Evolutionary conservation across 1,140 invertebrate species (phyloP).

Genomic region (Drosophila azteca): DNA sequence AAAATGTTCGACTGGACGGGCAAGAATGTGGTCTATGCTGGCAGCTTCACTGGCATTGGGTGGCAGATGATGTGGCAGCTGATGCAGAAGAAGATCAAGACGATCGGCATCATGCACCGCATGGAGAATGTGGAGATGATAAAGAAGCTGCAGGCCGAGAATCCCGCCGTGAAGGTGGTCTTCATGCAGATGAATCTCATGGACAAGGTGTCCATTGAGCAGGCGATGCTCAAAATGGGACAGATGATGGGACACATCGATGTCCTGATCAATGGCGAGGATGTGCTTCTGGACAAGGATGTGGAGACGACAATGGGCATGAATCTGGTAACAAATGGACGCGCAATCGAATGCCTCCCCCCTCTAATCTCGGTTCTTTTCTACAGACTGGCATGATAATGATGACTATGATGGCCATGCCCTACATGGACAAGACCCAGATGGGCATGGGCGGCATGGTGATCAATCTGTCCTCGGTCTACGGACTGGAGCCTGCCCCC

Average conservation of each 20-base stretch:
- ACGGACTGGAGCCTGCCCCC: slow-evolving; percentile 84
- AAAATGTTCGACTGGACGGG: slow-evolving; percentile 73
- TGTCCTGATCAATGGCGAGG: slow-evolving; percentile 74
- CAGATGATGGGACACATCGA: slow-evolving; percentile 68
- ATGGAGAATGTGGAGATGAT: slow-evolving; percentile 80
- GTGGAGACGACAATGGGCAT: slow-evolving; percentile 71
- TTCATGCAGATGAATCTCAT: slow-evolving; percentile 73
- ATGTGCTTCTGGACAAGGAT: slow-evolving; percentile 76
- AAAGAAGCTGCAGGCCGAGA: slow-evolving; percentile 67
- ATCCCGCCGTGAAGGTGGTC: slow-evolving; percentile 49
- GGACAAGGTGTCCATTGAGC: slow-evolving; percentile 65
- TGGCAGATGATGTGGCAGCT: slow-evolving; percentile 68
- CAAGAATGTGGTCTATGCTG: slow-evolving; percentile 75
- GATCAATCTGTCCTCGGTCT: slow-evolving; percentile 87
- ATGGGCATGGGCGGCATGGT: slow-evolving; percentile 87
- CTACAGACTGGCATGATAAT: slow-evolving; percentile 69
- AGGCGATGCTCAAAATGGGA: slow-evolving; percentile 60
- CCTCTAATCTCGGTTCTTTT: not conserved
- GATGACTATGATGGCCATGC: slow-evolving; percentile 62
- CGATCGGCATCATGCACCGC: slow-evolving; percentile 63
- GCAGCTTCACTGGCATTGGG: slow-evolving; percentile 73
- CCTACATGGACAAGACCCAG: slow-evolving; percentile 85
- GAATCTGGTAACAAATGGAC: slow-evolving; percentile 63
- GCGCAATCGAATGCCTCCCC: not conserved
- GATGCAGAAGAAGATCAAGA: slow-evolving; percentile 71